Percentiles rank a stretch among this genome's conserved stretches.
These are phyloP conservation scores for Corythornis leucogaster DNA, from an alignment of 2,797 vertebrate genomes.

Conservation along the genomic window DNA sequence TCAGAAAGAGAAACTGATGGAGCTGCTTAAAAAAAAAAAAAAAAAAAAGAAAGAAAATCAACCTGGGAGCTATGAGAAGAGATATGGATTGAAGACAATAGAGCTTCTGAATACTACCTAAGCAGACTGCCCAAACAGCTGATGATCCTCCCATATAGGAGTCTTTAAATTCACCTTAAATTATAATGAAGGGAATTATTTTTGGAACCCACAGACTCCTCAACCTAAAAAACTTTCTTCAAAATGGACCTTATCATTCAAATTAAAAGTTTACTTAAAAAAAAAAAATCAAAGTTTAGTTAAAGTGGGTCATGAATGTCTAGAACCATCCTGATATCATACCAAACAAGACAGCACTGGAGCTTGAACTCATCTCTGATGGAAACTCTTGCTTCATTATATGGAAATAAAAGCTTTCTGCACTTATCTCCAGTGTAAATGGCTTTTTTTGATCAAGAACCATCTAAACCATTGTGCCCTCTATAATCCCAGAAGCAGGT, in stretches of 20 bases:
- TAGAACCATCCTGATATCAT: background rate
- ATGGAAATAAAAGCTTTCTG: background rate
- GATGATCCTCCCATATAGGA: background rate
- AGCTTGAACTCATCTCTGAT: background rate
- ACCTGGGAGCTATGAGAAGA: background rate
- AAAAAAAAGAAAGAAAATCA: background rate
- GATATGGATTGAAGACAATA: background rate
- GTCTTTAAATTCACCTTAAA: background rate
- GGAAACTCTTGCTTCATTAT: background rate
- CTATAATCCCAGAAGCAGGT: background rate
- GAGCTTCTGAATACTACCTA: background rate
- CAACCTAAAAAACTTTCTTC: background rate
- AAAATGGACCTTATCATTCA: background rate
- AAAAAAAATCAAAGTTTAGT: background rate
- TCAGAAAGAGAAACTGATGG: conserved; percentile 26
- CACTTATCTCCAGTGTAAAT: background rate
- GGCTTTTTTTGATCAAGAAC: background rate
- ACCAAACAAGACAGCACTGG: background rate
- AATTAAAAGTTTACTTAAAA: too few relatives aligned
- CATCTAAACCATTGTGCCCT: fast-evolving
- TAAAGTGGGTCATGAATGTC: background rate
- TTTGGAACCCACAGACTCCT: background rate
- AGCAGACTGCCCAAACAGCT: background rate
- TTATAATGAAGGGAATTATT: background rate
- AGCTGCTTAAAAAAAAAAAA: background rate